Evolutionary conservation across 2,888 invertebrate genomes (phyloP), one percentile per base, ranked within the genome.

Genomic region (Thalpophila matura): DNA sequence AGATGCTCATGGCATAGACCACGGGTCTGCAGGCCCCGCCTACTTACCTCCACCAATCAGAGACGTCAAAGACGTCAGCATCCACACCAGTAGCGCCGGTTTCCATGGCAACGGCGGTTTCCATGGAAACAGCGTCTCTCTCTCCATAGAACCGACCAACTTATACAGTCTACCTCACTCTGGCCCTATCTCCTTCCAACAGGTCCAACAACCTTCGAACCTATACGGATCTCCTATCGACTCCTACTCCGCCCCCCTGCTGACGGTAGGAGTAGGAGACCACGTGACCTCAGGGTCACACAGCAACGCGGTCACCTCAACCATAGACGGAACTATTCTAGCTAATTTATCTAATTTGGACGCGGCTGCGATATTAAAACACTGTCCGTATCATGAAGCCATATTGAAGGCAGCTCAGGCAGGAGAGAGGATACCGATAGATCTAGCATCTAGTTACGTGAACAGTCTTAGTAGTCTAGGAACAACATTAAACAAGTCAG

Each of bases 1-100:
- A 74, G 96, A 97, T 81, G 88, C 92, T 16, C 95, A 95, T 63
- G 96, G 95, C 0, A 88, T 95, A 2, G 96, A 96, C 59, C 95
- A 96, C 47, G 83, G 89, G 0, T n/a, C 87, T 92, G 9, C 94
- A 95, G 72, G 92, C 93, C 93, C 95, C 0, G 88, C 96, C 0
- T 97, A 97, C 79, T 88, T 97, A 31, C 96, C 97, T 0, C 97
- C 97, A 1, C 96, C 97, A 3, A 95, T 96, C n/a, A 91, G 95
- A 42, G 96, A 95, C 60, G 81, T 96, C 0, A 95, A 95, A 56
- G 96, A 96, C 50, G 83, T 84, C 16, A 89, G 83, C 68, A 81
- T 85, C 1, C 87, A 90, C 2, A 84, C 86, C 2, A 86, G 86
- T 0, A 86, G 86, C 49, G 81, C 85, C 26, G 89, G 87, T 0